phyloP scores from a whole-genome alignment of 2,888 invertebrate species.

The Sisyra nigra region DNA sequence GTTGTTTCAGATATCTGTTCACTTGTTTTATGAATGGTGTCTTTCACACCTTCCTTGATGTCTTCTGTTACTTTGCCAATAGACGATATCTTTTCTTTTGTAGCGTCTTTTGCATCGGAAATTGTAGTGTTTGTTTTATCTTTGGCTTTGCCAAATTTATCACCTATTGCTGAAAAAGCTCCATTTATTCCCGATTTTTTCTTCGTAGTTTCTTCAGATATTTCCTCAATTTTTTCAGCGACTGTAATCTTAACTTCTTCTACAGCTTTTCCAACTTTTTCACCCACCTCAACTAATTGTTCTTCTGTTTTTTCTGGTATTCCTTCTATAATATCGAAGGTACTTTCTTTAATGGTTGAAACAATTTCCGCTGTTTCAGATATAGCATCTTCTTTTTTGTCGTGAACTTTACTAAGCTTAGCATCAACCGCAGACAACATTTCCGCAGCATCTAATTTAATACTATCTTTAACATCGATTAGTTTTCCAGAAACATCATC shows the following conservation, averaged over 20 bases:
- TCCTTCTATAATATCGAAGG: not conserved
- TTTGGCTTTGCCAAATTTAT: constrained; percentile 8
- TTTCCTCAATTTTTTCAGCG: constrained; percentile 10
- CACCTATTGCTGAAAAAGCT: constrained; percentile 9
- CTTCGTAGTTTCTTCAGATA: constrained; percentile 13
- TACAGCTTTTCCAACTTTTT: constrained; percentile 5
- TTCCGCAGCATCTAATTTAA: not conserved
- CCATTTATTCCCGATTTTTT: constrained; percentile 9
- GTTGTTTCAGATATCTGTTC: constrained; percentile 3
- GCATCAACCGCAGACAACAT: not conserved
- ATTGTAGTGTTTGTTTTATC: constrained; percentile 1
- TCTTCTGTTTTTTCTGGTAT: constrained; percentile 5
- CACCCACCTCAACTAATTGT: not conserved
- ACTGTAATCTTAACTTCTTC: constrained; percentile 12
- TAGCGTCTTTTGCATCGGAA: constrained; percentile 5
- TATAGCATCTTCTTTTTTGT: constrained; percentile 1
- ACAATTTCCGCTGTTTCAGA: constrained; percentile 11
- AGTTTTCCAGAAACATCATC: not conserved
- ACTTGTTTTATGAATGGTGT: not conserved
- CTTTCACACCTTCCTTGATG: not conserved
- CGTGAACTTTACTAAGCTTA: not conserved
- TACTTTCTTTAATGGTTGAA: constrained; percentile 4
- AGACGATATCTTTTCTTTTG: constrained; percentile 7
- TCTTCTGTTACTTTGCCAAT: constrained; percentile 9
- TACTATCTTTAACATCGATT: not conserved